These are phyloP conservation scores for Aelia acuminata DNA, from an alignment of 2,888 invertebrate species.

Conservation along the genomic window DNA sequence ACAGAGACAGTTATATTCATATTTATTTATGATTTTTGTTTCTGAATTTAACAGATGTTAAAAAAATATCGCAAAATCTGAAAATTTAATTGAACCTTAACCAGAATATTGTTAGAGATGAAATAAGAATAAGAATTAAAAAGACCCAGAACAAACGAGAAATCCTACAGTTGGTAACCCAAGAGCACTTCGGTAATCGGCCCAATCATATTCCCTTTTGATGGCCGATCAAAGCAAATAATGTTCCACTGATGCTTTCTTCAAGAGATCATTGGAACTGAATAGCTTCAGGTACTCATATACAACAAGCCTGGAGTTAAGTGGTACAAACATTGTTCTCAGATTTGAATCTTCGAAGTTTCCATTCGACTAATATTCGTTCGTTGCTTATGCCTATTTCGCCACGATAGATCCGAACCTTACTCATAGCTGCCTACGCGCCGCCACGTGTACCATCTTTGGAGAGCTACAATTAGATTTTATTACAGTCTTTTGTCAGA, in stretches of 20 bases:
- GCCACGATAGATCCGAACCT: neutral
- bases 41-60: too few relatives aligned
- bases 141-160: neutral
- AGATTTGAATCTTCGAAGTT: conserved; percentile 28
- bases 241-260: neutral
- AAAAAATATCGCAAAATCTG: too few relatives aligned
- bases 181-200: neutral
- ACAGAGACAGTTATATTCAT: too few relatives aligned
- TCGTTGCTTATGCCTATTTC: conserved; percentile 1
- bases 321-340: neutral
- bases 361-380: conserved; percentile 16
- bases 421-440: neutral
- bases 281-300: neutral
- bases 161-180: neutral
- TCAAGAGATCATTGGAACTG: neutral
- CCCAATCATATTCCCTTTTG: neutral
- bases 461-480: conserved; percentile 26
- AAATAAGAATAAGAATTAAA: neutral
- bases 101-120: too few relatives aligned
- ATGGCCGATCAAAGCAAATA: neutral
- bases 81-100: too few relatives aligned
- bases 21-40: too few relatives aligned
- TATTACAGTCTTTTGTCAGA: conserved; percentile 39
- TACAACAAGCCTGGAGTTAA: neutral
- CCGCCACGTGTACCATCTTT: neutral